Conservation (phyloP, 2,797 vertebrate species). For the Kryptolebias ocellatus region DNA sequence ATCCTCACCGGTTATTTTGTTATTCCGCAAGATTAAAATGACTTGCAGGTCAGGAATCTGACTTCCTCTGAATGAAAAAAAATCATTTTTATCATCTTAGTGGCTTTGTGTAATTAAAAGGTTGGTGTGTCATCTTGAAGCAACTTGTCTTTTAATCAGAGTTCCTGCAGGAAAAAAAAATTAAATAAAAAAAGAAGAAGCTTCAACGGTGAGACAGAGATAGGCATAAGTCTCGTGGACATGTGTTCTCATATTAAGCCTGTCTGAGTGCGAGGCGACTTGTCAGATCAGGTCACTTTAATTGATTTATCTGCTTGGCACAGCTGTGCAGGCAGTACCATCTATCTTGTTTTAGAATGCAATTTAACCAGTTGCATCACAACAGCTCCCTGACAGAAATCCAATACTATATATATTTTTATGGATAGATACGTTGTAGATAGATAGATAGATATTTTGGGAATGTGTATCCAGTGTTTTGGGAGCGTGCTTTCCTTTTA, state of each 20-base stretch:
- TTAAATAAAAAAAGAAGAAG: not conserved
- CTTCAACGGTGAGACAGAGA: conserved; percentile 36
- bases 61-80: conserved; percentile 20
- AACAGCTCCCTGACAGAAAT: conserved; percentile 71
- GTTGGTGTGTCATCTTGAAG: conserved; percentile 33
- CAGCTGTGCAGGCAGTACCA: conserved; percentile 67
- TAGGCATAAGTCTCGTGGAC: conserved; percentile 42
- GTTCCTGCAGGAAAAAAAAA: conserved; percentile 23
- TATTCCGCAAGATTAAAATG: conserved; percentile 21
- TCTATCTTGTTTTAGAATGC: conserved; percentile 85
- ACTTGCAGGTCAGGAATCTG: conserved; percentile 17
- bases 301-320: conserved; percentile 82
- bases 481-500: not conserved
- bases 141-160: conserved; percentile 40
- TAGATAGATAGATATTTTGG: conserved; percentile 1
- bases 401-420: conserved; percentile 61
- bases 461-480: conserved; percentile 14
- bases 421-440: not conserved
- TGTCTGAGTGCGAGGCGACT: conserved; percentile 68
- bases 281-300: conserved; percentile 82
- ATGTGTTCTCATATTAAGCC: conserved; percentile 63
- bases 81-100: conserved; percentile 22
- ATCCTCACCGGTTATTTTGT: not conserved
- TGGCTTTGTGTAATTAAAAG: conserved; percentile 34
- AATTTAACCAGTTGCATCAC: conserved; percentile 80